These are phyloP conservation scores for Drosophila buzzatii DNA, from an alignment of 2,888 invertebrate genomes.

Conservation along the genomic window DNA sequence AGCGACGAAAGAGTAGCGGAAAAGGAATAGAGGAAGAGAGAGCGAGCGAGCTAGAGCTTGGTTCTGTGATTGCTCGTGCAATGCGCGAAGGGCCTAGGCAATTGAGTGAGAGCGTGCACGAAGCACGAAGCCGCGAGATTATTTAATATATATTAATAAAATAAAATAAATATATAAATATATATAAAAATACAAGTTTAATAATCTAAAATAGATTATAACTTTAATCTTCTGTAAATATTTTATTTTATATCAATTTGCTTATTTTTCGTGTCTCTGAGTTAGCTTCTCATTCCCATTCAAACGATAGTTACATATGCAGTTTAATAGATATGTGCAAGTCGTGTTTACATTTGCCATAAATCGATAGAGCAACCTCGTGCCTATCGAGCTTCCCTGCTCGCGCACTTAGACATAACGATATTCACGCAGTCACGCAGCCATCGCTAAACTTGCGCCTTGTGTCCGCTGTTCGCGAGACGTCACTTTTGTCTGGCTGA, in stretches of 20 bases:
- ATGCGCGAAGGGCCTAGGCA: slow-evolving; percentile 4
- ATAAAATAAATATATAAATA: neutral
- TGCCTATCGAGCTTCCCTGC: neutral
- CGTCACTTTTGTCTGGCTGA: slow-evolving; percentile 73
- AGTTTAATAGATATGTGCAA: neutral
- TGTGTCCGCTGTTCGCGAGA: slow-evolving; percentile 34
- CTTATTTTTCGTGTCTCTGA: neutral
- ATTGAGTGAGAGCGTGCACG: neutral
- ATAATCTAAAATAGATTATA: neutral
- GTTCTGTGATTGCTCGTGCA: slow-evolving; percentile 64
- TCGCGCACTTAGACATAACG: neutral
- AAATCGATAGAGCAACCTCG: no score
- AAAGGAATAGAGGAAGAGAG: slow-evolving; percentile 11
- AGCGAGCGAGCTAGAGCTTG: slow-evolving; percentile 24
- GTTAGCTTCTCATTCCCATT: neutral
- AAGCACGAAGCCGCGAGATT: neutral
- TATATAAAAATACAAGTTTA: neutral
- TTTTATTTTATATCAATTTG: neutral
- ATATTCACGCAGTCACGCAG: neutral
- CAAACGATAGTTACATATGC: neutral
- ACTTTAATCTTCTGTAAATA: neutral
- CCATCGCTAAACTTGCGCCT: slow-evolving; percentile 4
- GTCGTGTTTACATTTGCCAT: neutral
- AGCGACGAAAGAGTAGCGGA: slow-evolving; percentile 5
- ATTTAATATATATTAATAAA: neutral